These are phyloP conservation scores for Mycteria americana DNA, from an alignment of 2,797 vertebrate species.

Conservation along the genomic window DNA sequence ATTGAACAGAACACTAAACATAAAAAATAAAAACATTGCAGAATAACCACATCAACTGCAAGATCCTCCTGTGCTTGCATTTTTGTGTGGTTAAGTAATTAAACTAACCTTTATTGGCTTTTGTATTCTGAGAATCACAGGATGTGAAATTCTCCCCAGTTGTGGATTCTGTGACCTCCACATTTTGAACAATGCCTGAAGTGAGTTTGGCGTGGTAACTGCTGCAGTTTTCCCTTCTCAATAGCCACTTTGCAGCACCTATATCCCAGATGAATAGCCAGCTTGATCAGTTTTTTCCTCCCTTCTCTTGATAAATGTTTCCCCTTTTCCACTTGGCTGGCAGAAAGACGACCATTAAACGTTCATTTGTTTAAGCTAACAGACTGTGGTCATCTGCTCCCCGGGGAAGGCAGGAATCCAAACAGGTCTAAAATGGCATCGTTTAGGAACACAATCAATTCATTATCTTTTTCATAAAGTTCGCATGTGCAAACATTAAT, in stretches of 20 bases:
- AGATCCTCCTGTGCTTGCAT: background rate
- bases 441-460: constrained; percentile 73
- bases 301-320: constrained; percentile 63
- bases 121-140: background rate
- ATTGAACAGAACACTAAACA: background rate
- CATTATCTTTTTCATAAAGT: constrained; percentile 78
- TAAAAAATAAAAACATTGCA: background rate
- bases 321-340: constrained; percentile 44
- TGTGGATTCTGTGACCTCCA: background rate
- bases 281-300: constrained; percentile 19
- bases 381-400: constrained; percentile 70
- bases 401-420: constrained; percentile 42
- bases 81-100: background rate
- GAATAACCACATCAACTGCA: background rate
- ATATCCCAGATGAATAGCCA: background rate
- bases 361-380: constrained; percentile 75
- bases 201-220: background rate
- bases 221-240: background rate
- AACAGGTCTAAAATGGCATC: constrained; percentile 70
- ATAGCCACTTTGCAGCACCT: background rate
- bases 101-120: background rate
- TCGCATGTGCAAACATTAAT: constrained; percentile 71
- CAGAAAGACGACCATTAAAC: constrained; percentile 66
- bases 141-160: background rate
- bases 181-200: background rate